Evolutionary conservation across 2,888 invertebrate genomes (phyloP), one percentile per base, ranked within the genome.

Genomic region (Aspidapion aeneum): DNA sequence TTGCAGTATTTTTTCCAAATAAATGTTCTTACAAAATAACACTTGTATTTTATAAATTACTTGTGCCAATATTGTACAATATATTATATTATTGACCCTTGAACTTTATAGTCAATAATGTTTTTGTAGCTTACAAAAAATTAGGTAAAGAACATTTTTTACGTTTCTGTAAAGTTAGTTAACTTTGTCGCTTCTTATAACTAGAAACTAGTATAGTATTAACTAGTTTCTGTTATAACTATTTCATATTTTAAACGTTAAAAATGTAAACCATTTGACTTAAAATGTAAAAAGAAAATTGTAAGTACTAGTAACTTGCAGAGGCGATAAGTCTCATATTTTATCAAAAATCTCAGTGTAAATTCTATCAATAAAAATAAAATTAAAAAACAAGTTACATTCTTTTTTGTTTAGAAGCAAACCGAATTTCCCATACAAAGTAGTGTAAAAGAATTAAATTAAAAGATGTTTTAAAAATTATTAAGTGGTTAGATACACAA

Each of bases 1-100:
- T 72, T 71, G 70, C 71, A 70, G 66, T 71, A 73, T 70, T 73
- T 72, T 73, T 73, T 72, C 69, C 70, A 72, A 71, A 72, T 72
- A 74, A 74, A 74, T 73, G 73, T 73, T 72, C 71, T 71, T 71
- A 73, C 65, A 70, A 71, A 71, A 70, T 60, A 22, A 54, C 35
- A 58, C 57, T 62, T 65, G 55, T 56, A 59, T 64, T 66, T 66
- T 18, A 63, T 60, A 63, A 7, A 35, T 60, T 58, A 19, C 52
- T 21, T 60, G 67, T 65, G 65, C 62, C 63, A 64, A 63, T 35
- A 35, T 35, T 35, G 35, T 35, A 12, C 12, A 35, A 35, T 35
- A 35, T 52, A 52, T 7, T 5, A 52, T 52, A 52, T 52, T 52
- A 52, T 52, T 52, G 18, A 52, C 52, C n/a, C n/a, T 12, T 48